Evolutionary conservation across 2,113 vertebrate species (phyloP), one percentile per base, ranked within the genome.

Genomic region (Lepisosteus oculatus): DNA sequence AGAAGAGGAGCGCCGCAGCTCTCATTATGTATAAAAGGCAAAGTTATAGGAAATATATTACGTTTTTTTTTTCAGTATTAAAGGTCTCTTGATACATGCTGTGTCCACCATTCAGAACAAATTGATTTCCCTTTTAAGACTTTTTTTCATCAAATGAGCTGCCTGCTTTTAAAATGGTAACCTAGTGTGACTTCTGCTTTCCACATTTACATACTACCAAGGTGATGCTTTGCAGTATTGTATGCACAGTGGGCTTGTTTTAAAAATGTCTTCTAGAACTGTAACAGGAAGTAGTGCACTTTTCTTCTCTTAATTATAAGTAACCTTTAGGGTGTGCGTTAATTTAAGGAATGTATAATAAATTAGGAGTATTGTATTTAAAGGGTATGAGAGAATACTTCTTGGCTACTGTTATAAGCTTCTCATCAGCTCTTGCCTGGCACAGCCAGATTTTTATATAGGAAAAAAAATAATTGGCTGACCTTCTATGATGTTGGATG

Each of bases 331-430:
- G 74, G 77, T 77, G 71, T 8, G 8, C 84, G 79, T 79, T 83
- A 44, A 67, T 68, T 81, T 76, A 78, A 67, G 83, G 77, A 79
- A 88, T 78, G 75, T 86, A 79, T 80, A 81, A 15, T 80, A 77
- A 79, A 72, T 73, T 55, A 65, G 87, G 86, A 41, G 80, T 77
- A 85, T 80, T 83, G 85, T 85, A 88, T 85, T 82, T 86, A 75
- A 81, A 29, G 3, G 70, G 79, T 80, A 80, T 69, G 65, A 84
- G 83, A 69, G 83, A 69, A 80, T 85, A 65, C 71, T 73, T 77
- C 77, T 83, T 61, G 29, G 68, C 51, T 70, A 65, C 54, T 55
- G 43, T 64, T 13, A n/a, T 51, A 65, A 61, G 44, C 45, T 86
- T 80, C 77, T 85, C 81, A 79, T 84, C 79, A 80, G 84, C 83